Base-by-base conservation (phyloP, 2,113 vertebrate species). In the Aspidoscelis tigris region DNA sequence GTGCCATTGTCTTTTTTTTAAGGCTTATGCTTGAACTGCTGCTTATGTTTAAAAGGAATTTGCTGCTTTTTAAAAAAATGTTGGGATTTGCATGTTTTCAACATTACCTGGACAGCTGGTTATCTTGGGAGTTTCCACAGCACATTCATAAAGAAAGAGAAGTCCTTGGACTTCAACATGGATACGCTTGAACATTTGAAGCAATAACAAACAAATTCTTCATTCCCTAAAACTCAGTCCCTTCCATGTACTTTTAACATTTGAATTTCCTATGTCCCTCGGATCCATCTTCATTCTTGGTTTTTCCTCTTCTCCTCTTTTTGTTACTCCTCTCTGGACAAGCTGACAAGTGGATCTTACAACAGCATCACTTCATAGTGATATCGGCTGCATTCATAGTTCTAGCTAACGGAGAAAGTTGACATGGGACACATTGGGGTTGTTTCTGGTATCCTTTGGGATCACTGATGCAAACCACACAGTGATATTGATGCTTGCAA, bases 21-120 rank as follows among this genome's bases (percentile, higher is more conserved):
- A 70, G 33, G 53, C 75, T 83, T 88, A 76, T 91, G 80, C 87
- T 88, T 87, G 81, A 91, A 90, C 89, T 86, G 69, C 80, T 83
- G 88, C 92, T 91, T 92, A 86, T 92, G 0, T 80, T 78, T 82
- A 41, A 47, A 85, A 88, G 90, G 53, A 85, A 85, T 93, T 76
- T 93, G 90, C 89, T 90, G 81, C 89, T 78, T 89, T 86, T 80
- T 84, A 85, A 87, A 85, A 87, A 83, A 84, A 86, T 83, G 78
- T 86, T n/a, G 80, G 85, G 58, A 61, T 61, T 81, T 87, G 78
- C 84, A 92, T 85, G 26, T 76, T 41, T n/a, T 80, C 55, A n/a
- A 72, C 75, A 24, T 89, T 74, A 76, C 58, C 55, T 79, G 86
- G 69, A 83, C 76, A 84, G 84, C 89, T 43, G 21, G 16, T 47